phyloP scores from a whole-genome alignment of 2,113 vertebrate genomes.

The Merops nubicus region DNA sequence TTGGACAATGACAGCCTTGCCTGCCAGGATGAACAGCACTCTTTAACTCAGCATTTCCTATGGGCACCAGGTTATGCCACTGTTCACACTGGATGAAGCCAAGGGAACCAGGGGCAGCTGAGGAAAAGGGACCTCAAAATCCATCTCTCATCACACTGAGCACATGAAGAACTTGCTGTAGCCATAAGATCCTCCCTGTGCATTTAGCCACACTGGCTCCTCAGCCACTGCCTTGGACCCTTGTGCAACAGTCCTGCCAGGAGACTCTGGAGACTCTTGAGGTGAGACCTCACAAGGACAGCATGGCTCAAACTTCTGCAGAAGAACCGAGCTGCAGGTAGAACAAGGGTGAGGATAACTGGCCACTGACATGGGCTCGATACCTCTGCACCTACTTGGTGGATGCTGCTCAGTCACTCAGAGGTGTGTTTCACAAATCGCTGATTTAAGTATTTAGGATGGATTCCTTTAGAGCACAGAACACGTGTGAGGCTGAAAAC shows the following conservation, averaged over 20 bases:
- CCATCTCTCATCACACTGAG: background rate
- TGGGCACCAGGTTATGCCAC: background rate
- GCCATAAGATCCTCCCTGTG: background rate
- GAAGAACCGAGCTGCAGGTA: background rate
- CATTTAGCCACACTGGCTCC: background rate
- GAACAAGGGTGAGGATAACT: background rate
- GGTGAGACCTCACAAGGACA: background rate
- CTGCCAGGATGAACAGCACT: background rate
- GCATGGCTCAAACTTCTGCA: accelerated
- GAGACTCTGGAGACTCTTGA: background rate
- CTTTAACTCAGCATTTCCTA: background rate
- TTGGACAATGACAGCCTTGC: background rate
- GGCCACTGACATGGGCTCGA: background rate
- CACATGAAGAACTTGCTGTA: background rate
- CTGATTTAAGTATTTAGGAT: background rate
- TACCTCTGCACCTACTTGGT: background rate
- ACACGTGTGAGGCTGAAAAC: background rate
- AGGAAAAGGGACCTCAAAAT: background rate
- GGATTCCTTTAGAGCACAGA: background rate
- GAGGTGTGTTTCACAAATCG: background rate
- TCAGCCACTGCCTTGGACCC: background rate
- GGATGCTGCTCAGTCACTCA: background rate
- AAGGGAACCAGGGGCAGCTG: background rate
- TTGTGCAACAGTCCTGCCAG: background rate
- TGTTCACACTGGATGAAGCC: background rate